Base-by-base conservation (phyloP, 2,797 vertebrate species). In the Morus bassanus region DNA sequence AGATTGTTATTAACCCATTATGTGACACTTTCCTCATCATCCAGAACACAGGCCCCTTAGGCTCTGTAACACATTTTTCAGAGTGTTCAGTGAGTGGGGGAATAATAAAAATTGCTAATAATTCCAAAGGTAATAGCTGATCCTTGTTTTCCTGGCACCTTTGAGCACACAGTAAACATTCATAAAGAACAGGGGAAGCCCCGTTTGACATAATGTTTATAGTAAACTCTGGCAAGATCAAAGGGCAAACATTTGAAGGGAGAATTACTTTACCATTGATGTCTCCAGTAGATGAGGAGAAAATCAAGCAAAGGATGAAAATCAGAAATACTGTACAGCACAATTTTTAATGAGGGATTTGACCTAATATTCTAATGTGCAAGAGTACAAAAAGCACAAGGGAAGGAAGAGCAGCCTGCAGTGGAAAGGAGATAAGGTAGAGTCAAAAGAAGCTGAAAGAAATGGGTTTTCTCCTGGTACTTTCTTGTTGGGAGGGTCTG, bases 351-450 rank as follows among this genome's bases (percentile, higher is more conserved):
- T 95, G 95, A 89, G 83, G 94, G 88, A 48, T 91, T 95, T 95
- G 67, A 94, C 85, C 68, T 88, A 92, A 82, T 96, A 95, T 95
- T 97, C 96, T 90, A 88, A 91, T 95, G 80, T 80, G 33, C 19
- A 88, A 64, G 85, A 53, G 80, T 59, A 85, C 31, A 75, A 93
- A 76, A 82, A 82, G 15, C 48, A 53, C 30, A 43, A 64, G 46
- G 50, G 30, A 81, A 43, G 15, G 73, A 64, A 68, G 41, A 46
- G 86, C 81, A 91, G 73, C 27, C 83, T 88, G 64, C 35, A 69
- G 79, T 77, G 31, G 39, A 31, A 76, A 92, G 80, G 13, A 72
- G 28, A 63, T 39, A 93, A 10, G 33, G 53, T 2, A 50, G 31
- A 41, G 18, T 79, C 45, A 94, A 94, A 37, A 92, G 84, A 81